Percentiles rank a stretch among this genome's conserved stretches.
These are phyloP conservation scores for Mactra quadrangularis DNA, from an alignment of 1,140 invertebrate genomes.

Conservation along the genomic window DNA sequence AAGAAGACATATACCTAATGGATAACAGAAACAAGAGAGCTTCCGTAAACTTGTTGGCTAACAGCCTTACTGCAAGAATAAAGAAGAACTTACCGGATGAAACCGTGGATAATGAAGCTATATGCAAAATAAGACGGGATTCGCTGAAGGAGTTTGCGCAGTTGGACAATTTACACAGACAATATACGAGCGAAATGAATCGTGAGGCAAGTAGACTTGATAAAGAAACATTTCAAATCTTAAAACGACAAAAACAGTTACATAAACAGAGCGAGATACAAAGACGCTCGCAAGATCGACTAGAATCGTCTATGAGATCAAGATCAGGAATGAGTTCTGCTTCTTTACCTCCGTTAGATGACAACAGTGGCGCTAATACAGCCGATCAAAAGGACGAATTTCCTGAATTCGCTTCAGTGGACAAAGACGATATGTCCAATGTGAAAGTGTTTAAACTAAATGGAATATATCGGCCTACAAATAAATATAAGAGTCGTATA, in stretches of 20 bases:
- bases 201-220: slow-evolving; percentile 64
- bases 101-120: slow-evolving; percentile 47
- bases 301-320: slow-evolving; percentile 57
- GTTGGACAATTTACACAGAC: slow-evolving; percentile 65
- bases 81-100: slow-evolving; percentile 64
- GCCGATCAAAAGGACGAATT: slow-evolving; percentile 18
- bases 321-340: slow-evolving; percentile 46
- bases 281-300: slow-evolving; percentile 63
- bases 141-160: slow-evolving; percentile 68
- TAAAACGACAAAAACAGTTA: slow-evolving; percentile 69
- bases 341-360: slow-evolving; percentile 24
- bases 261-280: slow-evolving; percentile 64
- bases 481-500: slow-evolving; percentile 66
- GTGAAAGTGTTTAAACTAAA: slow-evolving; percentile 70
- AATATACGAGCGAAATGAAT: slow-evolving; percentile 66
- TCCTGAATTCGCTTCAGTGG: slow-evolving; percentile 66
- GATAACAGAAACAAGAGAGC: slow-evolving; percentile 62
- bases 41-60: slow-evolving; percentile 69
- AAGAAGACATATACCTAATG: slow-evolving; percentile 69
- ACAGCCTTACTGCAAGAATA: slow-evolving; percentile 70
- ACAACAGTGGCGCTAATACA: neutral
- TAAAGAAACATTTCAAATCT: slow-evolving; percentile 60
- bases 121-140: slow-evolving; percentile 66
- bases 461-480: slow-evolving; percentile 68
- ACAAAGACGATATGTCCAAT: slow-evolving; percentile 70